phyloP scores from a whole-genome alignment of 1,140 invertebrate genomes.

The Pseudachorutes palmiensis region DNA sequence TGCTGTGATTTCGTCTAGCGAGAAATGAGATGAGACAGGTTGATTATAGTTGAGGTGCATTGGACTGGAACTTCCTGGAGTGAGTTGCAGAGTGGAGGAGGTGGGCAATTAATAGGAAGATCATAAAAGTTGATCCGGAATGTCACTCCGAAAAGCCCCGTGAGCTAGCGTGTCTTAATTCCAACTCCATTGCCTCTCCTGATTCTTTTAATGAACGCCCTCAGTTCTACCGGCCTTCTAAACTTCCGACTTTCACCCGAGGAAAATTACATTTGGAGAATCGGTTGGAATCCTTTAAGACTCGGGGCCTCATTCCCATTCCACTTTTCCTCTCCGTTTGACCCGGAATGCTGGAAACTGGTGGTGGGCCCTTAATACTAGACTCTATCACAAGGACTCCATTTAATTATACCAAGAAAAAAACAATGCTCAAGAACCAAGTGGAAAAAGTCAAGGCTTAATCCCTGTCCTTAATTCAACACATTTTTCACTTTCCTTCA shows the following conservation, averaged over 20 bases:
- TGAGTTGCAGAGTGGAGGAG: constrained; percentile 4
- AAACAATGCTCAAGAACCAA: neutral
- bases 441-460: neutral
- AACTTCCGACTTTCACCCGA: neutral
- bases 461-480: neutral
- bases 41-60: too few species aligned
- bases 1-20: too few species aligned
- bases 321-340: constrained; percentile 34
- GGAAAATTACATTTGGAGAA: neutral
- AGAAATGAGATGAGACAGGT: too few species aligned
- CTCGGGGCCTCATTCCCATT: constrained; percentile 14
- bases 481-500: constrained; percentile 3
- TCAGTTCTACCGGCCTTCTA: neutral
- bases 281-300: constrained; percentile 1
- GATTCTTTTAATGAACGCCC: constrained; percentile 39
- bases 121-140: constrained; percentile 39
- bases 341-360: too few species aligned
- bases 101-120: constrained; percentile 38
- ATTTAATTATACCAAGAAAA: constrained; percentile 6
- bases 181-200: too few species aligned
- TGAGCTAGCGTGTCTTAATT: constrained; percentile 36
- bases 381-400: too few species aligned
- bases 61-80: too few species aligned
- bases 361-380: too few species aligned
- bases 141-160: constrained; percentile 34